Conservation (phyloP, 23 tunicate genomes). For the Corella eumyota region DNA sequence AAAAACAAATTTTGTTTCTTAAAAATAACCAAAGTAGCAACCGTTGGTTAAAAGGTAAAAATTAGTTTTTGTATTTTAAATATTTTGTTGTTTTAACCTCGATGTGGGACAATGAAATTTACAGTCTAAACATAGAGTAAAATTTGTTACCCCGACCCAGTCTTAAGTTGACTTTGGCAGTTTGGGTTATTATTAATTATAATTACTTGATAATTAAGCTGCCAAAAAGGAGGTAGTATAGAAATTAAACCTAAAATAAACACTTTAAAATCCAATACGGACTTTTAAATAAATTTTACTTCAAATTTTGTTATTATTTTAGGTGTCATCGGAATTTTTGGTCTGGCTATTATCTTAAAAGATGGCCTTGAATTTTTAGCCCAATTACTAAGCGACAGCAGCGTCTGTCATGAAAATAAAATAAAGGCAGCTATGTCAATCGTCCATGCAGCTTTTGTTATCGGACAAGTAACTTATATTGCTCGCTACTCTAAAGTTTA, state of each 20-base stretch:
- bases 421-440: constrained; percentile 14
- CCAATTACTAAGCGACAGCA: constrained; percentile 7
- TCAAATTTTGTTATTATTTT: no score
- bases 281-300: no score
- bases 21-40: constrained; percentile 42
- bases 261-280: no score
- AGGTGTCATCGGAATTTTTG: constrained; percentile 71
- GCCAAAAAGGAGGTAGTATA: no score
- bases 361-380: constrained; percentile 42
- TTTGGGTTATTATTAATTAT: no score
- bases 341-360: constrained; percentile 59
- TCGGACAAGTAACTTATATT: constrained; percentile 50
- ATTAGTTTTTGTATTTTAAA: neutral
- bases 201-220: no score
- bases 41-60: constrained; percentile 60
- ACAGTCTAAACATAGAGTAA: no score
- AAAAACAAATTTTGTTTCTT: constrained; percentile 11
- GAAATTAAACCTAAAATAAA: no score
- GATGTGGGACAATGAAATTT: no score
- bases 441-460: constrained; percentile 33
- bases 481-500: constrained; percentile 50
- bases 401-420: constrained; percentile 19
- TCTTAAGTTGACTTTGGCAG: no score
- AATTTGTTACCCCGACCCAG: no score
- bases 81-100: neutral